A percentile compares a stretch with the other conserved stretches of the same genome.
Evolutionary conservation across 2,113 vertebrate genomes (phyloP).

Genomic region (Stegostoma tigrinum): DNA sequence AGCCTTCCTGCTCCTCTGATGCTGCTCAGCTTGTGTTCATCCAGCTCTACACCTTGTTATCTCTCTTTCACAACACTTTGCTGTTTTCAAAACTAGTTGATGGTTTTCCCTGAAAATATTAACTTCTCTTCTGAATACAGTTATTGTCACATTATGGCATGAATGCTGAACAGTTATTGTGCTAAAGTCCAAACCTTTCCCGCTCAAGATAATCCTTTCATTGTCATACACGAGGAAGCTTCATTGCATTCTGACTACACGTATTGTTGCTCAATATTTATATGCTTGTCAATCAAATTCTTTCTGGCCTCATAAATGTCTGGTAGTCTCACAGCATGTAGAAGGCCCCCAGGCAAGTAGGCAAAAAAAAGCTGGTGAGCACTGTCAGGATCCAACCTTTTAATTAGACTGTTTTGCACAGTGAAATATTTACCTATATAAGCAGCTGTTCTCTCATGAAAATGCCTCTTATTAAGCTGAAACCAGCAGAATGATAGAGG

Average conservation of each 20-base stretch:
- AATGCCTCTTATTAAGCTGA: neutral
- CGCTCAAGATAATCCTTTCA: neutral
- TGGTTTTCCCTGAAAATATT: neutral
- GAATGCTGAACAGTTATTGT: neutral
- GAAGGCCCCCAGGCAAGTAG: neutral
- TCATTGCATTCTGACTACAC: neutral
- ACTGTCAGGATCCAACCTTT: neutral
- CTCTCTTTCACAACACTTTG: neutral
- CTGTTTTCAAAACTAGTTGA: neutral
- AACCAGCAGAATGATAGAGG: neutral
- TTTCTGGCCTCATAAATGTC: neutral
- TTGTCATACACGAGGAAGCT: neutral
- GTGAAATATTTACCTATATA: neutral
- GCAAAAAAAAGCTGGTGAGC: neutral
- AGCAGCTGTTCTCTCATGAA: neutral
- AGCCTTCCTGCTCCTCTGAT: too few species aligned
- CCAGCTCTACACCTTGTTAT: too few species aligned
- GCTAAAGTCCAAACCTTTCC: neutral
- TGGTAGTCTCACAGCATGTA: neutral
- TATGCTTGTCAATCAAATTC: neutral
- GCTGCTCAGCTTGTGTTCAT: too few species aligned
- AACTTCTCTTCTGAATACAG: neutral
- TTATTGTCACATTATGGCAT: neutral
- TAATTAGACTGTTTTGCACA: slow-evolving; percentile 9
- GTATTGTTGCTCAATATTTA: neutral